Evolutionary conservation across 2,888 invertebrate genomes (phyloP).

Genomic region (Cerastis leucographa): DNA sequence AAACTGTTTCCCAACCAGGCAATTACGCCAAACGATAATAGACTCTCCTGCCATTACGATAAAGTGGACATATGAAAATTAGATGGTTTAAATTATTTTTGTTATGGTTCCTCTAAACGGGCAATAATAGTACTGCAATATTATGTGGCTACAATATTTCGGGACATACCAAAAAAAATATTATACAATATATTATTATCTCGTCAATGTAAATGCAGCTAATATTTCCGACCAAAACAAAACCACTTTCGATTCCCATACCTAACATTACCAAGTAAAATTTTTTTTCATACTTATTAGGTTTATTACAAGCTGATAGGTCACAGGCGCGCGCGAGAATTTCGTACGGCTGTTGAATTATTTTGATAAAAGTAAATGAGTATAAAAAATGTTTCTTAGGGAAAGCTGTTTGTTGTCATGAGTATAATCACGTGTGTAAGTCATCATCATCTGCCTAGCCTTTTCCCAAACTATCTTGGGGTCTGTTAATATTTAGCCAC

Average conservation of each 20-base stretch:
- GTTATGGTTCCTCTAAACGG: constrained; percentile 21
- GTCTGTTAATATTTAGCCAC: too few relatives aligned
- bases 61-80: constrained; percentile 51
- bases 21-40: constrained; percentile 41
- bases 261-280: too few relatives aligned
- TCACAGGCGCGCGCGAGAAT: too few relatives aligned
- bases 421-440: too few relatives aligned
- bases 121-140: background rate
- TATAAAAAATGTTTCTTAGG: too few relatives aligned
- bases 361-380: too few relatives aligned
- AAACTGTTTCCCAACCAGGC: constrained; percentile 25
- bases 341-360: too few relatives aligned
- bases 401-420: too few relatives aligned
- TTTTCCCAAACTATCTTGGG: too few relatives aligned
- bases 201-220: background rate
- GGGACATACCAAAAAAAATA: background rate
- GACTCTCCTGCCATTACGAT: constrained; percentile 38
- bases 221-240: background rate
- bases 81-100: constrained; percentile 63
- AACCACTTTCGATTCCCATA: background rate
- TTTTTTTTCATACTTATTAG: too few relatives aligned
- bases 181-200: background rate
- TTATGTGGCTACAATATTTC: background rate
- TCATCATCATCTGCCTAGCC: too few relatives aligned
- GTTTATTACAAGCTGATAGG: too few relatives aligned